Percentiles rank a stretch among this genome's conserved stretches.
phyloP scores from a whole-genome alignment of 1,140 invertebrate genomes.

The Bombus fervidus region DNA sequence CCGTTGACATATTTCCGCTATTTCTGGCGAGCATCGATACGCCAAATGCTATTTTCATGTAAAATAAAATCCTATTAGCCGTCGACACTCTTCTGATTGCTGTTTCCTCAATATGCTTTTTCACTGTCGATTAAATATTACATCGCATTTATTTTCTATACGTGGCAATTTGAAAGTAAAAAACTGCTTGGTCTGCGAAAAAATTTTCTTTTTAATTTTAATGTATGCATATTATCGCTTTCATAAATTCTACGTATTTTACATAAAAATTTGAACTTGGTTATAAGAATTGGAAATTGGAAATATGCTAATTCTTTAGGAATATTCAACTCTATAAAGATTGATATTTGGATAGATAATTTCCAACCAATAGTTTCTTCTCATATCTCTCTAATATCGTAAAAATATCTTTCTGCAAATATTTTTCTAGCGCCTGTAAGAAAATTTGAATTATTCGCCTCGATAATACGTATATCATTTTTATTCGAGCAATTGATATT shows the following conservation, averaged over 20 bases:
- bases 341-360: neutral
- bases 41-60: slow-evolving; percentile 17
- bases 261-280: neutral
- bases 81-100: neutral
- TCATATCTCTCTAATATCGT: neutral
- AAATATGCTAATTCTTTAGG: too few relatives aligned
- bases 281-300: neutral
- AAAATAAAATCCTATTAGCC: slow-evolving; percentile 15
- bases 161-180: neutral
- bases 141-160: neutral
- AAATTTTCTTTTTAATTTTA: neutral
- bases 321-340: neutral
- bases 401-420: neutral
- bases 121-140: neutral
- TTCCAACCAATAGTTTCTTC: neutral
- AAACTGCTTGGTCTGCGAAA: neutral
- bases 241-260: neutral
- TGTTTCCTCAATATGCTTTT: neutral
- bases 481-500: too few relatives aligned
- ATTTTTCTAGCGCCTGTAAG: neutral
- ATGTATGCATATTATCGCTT: neutral
- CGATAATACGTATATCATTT: too few relatives aligned
- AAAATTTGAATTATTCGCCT: neutral
- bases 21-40: neutral
- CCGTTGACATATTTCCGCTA: neutral